Evolutionary conservation across 2,113 vertebrate genomes (phyloP).

Genomic region (Aptenodytes patagonicus): DNA sequence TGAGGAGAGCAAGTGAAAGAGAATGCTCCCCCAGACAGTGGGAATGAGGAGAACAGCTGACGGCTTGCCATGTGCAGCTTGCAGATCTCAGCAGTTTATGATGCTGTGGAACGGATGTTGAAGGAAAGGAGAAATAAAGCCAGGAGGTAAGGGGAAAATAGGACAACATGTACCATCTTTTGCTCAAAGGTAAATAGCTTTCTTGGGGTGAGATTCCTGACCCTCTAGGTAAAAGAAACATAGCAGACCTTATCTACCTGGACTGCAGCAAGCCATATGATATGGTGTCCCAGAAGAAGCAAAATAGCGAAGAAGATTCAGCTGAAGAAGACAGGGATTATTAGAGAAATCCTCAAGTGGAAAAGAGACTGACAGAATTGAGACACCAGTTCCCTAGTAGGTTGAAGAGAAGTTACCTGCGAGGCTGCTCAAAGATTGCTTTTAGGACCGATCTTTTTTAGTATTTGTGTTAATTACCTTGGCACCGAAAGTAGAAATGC

Average conservation of each 20-base stretch:
- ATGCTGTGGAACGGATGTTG: background rate
- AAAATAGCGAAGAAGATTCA: background rate
- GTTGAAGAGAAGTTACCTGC: background rate
- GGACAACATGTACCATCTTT: background rate
- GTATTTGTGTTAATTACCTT: slow-evolving; percentile 48
- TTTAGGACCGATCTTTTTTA: slow-evolving; percentile 1
- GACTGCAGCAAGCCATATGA: background rate
- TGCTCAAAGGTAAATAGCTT: background rate
- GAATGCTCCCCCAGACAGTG: background rate
- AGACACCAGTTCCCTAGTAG: background rate
- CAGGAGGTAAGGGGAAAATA: background rate
- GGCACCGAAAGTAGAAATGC: background rate
- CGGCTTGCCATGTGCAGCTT: background rate
- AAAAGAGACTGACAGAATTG: background rate
- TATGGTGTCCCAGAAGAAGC: background rate
- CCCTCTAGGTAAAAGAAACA: background rate
- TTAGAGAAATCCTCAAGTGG: background rate
- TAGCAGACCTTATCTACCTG: background rate
- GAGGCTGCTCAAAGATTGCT: background rate
- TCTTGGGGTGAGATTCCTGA: background rate
- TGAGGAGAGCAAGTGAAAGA: slow-evolving; percentile 37
- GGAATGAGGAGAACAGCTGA: slow-evolving; percentile 29
- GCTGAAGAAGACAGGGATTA: background rate
- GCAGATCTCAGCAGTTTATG: background rate
- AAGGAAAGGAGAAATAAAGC: slow-evolving; percentile 16